Percentiles rank a stretch among this genome's conserved stretches.
Evolutionary conservation across 2,797 vertebrate species (phyloP).

Genomic region (Syndactyla subalaris): DNA sequence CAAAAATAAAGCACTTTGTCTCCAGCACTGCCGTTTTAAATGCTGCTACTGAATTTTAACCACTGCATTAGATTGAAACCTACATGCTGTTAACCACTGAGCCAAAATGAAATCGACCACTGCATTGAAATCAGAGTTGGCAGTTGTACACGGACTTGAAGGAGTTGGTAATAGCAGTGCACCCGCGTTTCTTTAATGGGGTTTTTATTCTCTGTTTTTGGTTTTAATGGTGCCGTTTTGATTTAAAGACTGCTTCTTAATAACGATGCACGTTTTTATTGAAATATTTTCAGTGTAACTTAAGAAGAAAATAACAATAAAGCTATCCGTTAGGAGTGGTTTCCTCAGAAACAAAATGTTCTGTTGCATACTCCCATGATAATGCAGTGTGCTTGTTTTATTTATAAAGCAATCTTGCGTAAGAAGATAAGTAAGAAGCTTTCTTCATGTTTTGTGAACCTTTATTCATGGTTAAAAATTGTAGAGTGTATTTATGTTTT

Average conservation of each 20-base stretch:
- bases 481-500: conserved; percentile 34
- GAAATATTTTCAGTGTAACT: conserved; percentile 68
- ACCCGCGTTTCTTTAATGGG: conserved; percentile 73
- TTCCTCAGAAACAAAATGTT: conserved; percentile 68
- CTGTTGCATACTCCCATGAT: conserved; percentile 53
- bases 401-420: conserved; percentile 73
- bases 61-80: conserved; percentile 80
- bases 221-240: conserved; percentile 75
- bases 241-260: conserved; percentile 75
- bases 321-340: conserved; percentile 58
- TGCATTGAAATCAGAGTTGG: conserved; percentile 82
- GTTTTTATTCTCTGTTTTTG: conserved; percentile 75
- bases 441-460: conserved; percentile 41
- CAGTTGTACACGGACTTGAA: conserved; percentile 76
- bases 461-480: conserved; percentile 57
- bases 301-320: conserved; percentile 74
- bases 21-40: conserved; percentile 67
- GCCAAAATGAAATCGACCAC: conserved; percentile 82
- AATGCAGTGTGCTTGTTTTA: conserved; percentile 68
- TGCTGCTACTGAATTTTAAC: conserved; percentile 81
- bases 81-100: conserved; percentile 82
- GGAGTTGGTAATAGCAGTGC: conserved; percentile 75
- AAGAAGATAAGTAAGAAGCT: conserved; percentile 64
- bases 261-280: conserved; percentile 70
- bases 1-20: conserved; percentile 70